A percentile compares a stretch with the other conserved stretches of the same genome.
Conservation (phyloP, 2,113 vertebrate species). For the Myotis yumanensis region DNA sequence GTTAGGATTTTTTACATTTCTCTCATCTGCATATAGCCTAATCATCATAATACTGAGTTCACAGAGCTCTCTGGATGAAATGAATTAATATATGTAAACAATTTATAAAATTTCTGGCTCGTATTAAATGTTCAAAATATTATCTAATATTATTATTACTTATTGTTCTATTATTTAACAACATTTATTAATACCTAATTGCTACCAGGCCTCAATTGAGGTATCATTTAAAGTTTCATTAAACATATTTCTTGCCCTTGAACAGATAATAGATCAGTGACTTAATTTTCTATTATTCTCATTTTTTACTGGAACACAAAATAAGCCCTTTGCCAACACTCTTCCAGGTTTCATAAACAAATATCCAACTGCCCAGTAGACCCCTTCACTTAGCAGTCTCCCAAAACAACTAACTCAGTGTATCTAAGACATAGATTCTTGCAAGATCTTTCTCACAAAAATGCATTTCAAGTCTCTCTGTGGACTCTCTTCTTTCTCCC, state of each 20-base stretch:
- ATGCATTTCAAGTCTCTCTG: not conserved
- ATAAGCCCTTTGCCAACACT: not conserved
- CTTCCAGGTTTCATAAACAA: not conserved
- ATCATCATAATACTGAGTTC: not conserved
- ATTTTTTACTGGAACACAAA: not conserved
- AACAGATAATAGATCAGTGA: not conserved
- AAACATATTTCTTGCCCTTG: not conserved
- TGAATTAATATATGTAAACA: not conserved
- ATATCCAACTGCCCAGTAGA: not conserved
- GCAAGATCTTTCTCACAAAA: not conserved
- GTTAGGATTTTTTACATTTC: not conserved
- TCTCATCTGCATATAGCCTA: not conserved
- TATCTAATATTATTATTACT: not conserved
- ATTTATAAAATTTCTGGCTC: not conserved
- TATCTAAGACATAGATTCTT: not conserved
- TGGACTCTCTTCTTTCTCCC: not conserved
- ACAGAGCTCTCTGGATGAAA: not conserved
- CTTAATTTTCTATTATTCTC: not conserved
- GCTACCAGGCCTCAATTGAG: not conserved
- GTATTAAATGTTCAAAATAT: not conserved
- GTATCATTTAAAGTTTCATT: not conserved
- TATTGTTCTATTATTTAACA: not conserved
- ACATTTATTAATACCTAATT: not conserved
- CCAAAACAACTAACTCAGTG: not conserved
- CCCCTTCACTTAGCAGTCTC: not conserved